Base-by-base conservation (phyloP, 1,140 invertebrate species). In the Drosophila punjabiensis region DNA sequence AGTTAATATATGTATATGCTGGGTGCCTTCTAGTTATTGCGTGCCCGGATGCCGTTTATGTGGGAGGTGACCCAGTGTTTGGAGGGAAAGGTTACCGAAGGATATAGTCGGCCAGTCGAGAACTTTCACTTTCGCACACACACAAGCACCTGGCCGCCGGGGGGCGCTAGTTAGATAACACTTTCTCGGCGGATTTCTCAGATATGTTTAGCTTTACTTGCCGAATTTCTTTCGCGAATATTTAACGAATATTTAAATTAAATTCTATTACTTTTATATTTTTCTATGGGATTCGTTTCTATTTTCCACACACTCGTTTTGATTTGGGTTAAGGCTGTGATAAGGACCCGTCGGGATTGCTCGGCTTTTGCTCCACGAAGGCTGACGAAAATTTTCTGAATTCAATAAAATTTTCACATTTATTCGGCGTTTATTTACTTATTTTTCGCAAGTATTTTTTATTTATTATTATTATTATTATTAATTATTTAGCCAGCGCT, bases 111-210 rank as follows among this genome's bases (percentile, higher is more conserved):
- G 61, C 28, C 33, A 50, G 52, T 28, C 48, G 59, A 77, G 80
- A 83, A 87, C 80, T 88, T 88, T 87, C 76, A 83, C 84, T 88
- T 87, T 85, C 62, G 52, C 61, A 16, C 62, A 61, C 52, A 60
- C 41, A 50, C 24, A 35, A 24, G 39, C 50, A 56, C 65, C 37
- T 39, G 45, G 52, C 56, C 78, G 41, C 58, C 78, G 74, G 61
- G 81, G 82, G 78, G 56, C 82, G 73, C 73, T 71, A 41, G 73
- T 76, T 87, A 80, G 83, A 82, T 87, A 87, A 87, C 83, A 79
- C 83, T 79, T 68, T 75, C 52, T 53, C 37, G 28, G 33, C 11
- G 28, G 30, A 58, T 69, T 70, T 67, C 32, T 45, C 20, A 61
- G 69, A 74, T 62, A 62, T 61, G 70, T 62, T 74, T 74, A 7